Conservation (phyloP, 2,113 vertebrate species). For the Pomatostomus ruficeps region DNA sequence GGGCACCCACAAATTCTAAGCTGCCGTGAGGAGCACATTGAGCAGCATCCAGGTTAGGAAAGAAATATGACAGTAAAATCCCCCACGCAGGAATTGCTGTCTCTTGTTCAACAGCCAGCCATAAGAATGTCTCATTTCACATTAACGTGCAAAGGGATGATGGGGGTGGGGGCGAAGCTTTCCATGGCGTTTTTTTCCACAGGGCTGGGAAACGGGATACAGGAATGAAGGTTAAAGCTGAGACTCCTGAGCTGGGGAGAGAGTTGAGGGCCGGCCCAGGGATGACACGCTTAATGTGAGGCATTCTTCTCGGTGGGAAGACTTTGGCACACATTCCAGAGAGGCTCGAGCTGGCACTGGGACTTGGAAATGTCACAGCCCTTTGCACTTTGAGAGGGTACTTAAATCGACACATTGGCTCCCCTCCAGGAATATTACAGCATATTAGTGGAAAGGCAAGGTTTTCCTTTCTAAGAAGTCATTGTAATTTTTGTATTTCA, state of each 20-base stretch:
- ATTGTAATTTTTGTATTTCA: constrained; percentile 41
- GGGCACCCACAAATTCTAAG: not conserved
- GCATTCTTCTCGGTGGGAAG: constrained; percentile 40
- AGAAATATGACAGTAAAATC: not conserved
- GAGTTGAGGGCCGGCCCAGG: not conserved
- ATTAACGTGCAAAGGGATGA: not conserved
- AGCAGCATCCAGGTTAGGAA: not conserved
- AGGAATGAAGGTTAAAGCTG: constrained; percentile 13
- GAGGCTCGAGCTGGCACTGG: not conserved
- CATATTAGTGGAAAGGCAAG: not conserved
- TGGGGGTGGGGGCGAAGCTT: not conserved
- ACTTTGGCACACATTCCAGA: constrained; percentile 45
- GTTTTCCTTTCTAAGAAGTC: constrained; percentile 51
- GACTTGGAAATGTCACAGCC: constrained; percentile 29
- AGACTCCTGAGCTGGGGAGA: not conserved
- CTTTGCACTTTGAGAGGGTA: not conserved
- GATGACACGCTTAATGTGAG: constrained; percentile 19
- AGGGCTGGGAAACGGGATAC: not conserved
- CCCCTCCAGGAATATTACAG: constrained; percentile 17
- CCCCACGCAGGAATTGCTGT: accelerated
- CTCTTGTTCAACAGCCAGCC: not conserved
- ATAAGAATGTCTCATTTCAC: not conserved
- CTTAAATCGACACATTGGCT: constrained; percentile 15
- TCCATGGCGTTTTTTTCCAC: not conserved
- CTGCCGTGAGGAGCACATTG: not conserved